Evolutionary conservation across 2,888 invertebrate species (phyloP), one percentile per base, ranked within the genome.

Genomic region (Oscheius sp.): DNA sequence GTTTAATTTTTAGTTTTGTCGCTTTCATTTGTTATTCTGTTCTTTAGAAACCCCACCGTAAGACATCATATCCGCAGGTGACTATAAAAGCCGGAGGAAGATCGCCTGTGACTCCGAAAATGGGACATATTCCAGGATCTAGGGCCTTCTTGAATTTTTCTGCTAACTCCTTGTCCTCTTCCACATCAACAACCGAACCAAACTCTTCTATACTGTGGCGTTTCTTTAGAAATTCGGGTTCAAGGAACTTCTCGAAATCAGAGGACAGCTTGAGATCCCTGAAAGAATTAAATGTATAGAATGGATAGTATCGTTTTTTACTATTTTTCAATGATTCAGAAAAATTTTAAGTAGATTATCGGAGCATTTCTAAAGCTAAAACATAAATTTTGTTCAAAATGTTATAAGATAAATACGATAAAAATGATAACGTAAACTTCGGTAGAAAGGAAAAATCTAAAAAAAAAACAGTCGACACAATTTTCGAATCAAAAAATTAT

Each of bases 1-100:
- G n/a, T n/a, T n/a, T n/a, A n/a, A n/a, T n/a, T n/a, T n/a, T n/a
- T n/a, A n/a, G n/a, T n/a, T n/a, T n/a, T n/a, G n/a, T n/a, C n/a
- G n/a, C n/a, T n/a, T n/a, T n/a, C n/a, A n/a, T n/a, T n/a, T n/a
- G n/a, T n/a, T n/a, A n/a, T n/a, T n/a, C n/a, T n/a, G n/a, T n/a
- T n/a, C n/a, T n/a, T n/a, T n/a, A n/a, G n/a, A n/a, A n/a, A n/a
- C n/a, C n/a, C 66, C 47, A 77, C 77, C 66, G 67, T 24, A 77
- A 62, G 17, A 84, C 73, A 70, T 84, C 84, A 65, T 82, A 77
- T 44, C 83, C 84, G 22, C 77, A 75, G 6, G 84, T 84, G 22
- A 81, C 30, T 0, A 84, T 72, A 47, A 84, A 32, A 1, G 84
- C 79, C 28, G 79, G 81, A 14, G 82, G 77, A 0, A 84, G 70